phyloP scores from a whole-genome alignment of 2,113 vertebrate species.

The Taxidea taxus region DNA sequence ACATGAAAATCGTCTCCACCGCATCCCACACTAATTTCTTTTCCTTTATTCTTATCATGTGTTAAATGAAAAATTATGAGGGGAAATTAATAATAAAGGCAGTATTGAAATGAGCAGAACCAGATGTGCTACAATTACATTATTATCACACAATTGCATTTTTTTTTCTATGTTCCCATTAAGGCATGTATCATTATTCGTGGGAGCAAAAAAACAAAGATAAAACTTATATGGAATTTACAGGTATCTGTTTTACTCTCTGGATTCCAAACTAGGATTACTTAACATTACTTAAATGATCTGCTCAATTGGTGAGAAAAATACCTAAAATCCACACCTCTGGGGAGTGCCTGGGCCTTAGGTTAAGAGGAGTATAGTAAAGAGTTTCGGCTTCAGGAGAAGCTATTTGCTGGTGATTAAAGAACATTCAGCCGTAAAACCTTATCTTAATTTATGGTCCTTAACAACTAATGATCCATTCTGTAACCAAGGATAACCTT shows the following conservation, averaged over 20 bases:
- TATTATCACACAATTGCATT: neutral
- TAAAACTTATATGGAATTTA: neutral
- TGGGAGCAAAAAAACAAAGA: neutral
- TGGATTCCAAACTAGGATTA: neutral
- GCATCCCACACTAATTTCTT: neutral
- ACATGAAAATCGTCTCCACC: neutral
- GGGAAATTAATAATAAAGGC: accelerated
- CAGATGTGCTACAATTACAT: neutral
- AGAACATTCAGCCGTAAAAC: neutral
- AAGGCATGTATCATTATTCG: neutral
- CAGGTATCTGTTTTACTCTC: neutral
- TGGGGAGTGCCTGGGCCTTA: neutral
- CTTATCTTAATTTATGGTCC: constrained; percentile 17
- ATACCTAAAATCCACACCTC: neutral
- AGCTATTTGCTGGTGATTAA: constrained; percentile 1
- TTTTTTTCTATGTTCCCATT: neutral
- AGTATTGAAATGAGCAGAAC: neutral
- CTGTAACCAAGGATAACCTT: neutral
- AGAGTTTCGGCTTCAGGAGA: constrained; percentile 14
- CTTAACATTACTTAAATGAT: neutral
- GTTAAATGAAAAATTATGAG: neutral
- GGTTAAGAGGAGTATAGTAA: neutral
- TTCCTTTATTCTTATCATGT: neutral
- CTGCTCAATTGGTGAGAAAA: neutral
- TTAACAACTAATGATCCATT: neutral